Percentiles rank a stretch among this genome's conserved stretches.
Conservation (phyloP, 64 coral and sea anemone species). For the Orbicella faveolata region DNA sequence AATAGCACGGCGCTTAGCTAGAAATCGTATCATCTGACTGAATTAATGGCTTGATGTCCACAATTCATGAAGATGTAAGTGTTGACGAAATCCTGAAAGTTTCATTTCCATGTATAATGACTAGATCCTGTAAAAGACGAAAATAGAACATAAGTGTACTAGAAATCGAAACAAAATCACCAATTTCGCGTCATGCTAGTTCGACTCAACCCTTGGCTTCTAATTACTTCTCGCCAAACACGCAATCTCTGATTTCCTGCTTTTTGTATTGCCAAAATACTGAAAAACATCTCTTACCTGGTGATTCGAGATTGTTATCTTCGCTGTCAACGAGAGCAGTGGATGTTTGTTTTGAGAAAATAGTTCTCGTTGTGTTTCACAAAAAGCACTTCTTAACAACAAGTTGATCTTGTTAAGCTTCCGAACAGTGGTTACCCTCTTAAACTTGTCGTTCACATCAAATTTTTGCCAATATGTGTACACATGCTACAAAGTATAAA, state of each 20-base stretch:
- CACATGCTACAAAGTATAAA: neutral
- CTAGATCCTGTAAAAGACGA: neutral
- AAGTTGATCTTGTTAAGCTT: constrained; percentile 16
- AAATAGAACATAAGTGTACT: neutral
- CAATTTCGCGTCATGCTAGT: neutral
- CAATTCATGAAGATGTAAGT: neutral
- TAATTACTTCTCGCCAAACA: neutral
- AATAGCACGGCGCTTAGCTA: no score
- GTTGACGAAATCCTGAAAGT: neutral
- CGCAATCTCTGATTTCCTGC: neutral
- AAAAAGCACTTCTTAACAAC: constrained; percentile 6
- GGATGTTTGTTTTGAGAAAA: constrained; percentile 39
- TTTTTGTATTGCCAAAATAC: neutral
- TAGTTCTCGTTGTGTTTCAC: constrained; percentile 19
- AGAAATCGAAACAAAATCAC: no score
- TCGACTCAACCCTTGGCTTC: neutral
- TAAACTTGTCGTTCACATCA: neutral
- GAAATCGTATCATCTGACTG: no score
- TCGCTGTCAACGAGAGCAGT: neutral
- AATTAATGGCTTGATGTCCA: no score
- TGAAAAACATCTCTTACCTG: neutral
- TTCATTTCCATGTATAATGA: neutral
- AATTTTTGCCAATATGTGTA: constrained; percentile 14
- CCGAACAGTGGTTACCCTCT: neutral
- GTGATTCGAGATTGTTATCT: neutral